Conservation (phyloP, 2,113 vertebrate species). For the Scytalopus superciliaris region DNA sequence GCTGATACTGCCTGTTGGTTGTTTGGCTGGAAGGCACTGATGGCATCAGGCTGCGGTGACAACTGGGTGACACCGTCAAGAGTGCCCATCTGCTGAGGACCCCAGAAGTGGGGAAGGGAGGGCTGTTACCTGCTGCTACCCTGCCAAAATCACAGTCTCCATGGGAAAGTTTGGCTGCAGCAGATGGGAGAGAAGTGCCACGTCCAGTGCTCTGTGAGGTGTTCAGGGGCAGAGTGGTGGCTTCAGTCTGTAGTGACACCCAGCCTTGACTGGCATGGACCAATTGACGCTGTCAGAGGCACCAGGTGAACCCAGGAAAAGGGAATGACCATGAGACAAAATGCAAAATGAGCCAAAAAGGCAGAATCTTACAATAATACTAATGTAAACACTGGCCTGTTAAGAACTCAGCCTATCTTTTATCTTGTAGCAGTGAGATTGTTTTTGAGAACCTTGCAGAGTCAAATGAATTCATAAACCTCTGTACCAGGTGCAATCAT, state of each 20-base stretch:
- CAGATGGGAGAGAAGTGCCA: background rate
- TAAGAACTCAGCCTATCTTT: slow-evolving; percentile 14
- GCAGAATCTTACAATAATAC: background rate
- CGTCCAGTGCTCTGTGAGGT: rapidly evolving
- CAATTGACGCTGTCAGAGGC: background rate
- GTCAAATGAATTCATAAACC: slow-evolving; percentile 50
- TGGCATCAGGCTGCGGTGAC: background rate
- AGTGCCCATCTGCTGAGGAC: background rate
- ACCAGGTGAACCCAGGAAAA: background rate
- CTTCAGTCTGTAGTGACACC: background rate
- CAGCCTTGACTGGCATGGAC: background rate
- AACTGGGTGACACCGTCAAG: background rate
- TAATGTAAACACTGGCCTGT: background rate
- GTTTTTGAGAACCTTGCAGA: slow-evolving; percentile 33
- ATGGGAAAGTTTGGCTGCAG: background rate
- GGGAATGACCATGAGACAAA: background rate
- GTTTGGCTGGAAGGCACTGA: background rate
- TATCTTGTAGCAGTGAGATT: slow-evolving; percentile 31
- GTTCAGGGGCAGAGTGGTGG: background rate
- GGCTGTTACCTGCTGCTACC: background rate
- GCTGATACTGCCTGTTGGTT: background rate
- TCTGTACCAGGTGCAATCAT: slow-evolving; percentile 66
- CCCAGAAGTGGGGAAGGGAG: background rate
- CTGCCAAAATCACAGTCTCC: background rate
- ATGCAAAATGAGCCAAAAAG: background rate